phyloP scores from a whole-genome alignment of 2,888 invertebrate species.

The Tinea pellionella region DNA sequence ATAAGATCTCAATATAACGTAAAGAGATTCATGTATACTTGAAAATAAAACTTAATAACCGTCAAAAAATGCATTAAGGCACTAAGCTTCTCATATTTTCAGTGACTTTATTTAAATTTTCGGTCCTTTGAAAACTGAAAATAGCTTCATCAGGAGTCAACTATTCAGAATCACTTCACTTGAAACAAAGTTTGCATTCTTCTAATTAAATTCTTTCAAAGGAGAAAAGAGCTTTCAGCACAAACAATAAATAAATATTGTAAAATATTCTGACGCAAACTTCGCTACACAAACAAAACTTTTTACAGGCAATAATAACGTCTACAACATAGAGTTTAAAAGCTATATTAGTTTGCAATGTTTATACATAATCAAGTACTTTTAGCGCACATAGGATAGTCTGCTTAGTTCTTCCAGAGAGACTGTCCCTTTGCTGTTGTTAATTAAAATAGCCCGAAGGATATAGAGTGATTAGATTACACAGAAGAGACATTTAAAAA shows the following conservation, averaged over 20 bases:
- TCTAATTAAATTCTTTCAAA: not conserved
- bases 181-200: not conserved
- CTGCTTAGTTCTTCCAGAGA: constrained; percentile 9
- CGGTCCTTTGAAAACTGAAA: not conserved
- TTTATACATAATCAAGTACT: not conserved
- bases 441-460: constrained; percentile 39
- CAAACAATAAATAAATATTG: constrained; percentile 1
- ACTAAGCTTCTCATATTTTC: not conserved
- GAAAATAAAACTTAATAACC: not conserved
- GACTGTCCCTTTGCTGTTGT: constrained; percentile 30
- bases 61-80: not conserved
- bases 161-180: not conserved
- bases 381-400: not conserved
- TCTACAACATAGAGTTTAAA: not conserved
- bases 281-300: not conserved
- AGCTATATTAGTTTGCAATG: not conserved
- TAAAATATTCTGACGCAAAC: not conserved
- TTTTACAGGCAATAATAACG: not conserved
- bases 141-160: not conserved
- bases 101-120: not conserved
- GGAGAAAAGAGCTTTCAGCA: not conserved
- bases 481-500: not conserved
- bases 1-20: too few relatives aligned
- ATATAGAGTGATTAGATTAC: constrained; percentile 1
- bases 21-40: too few relatives aligned